Base-by-base conservation (phyloP, 2,113 vertebrate genomes). In the Macroglossus sobrinus region DNA sequence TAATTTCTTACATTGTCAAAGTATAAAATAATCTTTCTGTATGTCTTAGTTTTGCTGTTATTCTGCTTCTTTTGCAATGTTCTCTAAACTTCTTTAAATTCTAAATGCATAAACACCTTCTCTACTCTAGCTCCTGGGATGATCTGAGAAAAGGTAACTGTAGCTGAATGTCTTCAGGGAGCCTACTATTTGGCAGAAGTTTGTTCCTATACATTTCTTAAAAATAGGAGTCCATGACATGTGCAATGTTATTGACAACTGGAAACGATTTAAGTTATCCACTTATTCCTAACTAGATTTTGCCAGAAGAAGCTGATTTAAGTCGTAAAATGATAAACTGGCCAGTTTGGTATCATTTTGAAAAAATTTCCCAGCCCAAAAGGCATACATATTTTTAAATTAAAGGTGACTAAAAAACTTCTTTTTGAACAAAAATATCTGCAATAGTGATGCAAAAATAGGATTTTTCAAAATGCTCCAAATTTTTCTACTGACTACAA, bases 1-100 rank as follows among this genome's bases (percentile, higher is more conserved):
- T 89, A 53, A 68, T 79, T 93, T 90, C 43, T 71, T 33, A 71
- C 14, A 59, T 24, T 84, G n/a, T 50, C 30, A 69, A 90, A 57
- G 11, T 59, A 88, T 57, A 75, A 75, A 80, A 40, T 30, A 19
- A 95, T 76, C 72, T 88, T 81, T 87, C 38, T 66, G 21, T 28
- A 28, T n/a, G 33, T 57, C 45, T 63, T 45, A 5, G 45, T 53
- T 61, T 89, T 55, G 82, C 68, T 68, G 66, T 66, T 79, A 28
- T 72, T 84, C 57, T 35, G 8, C 75, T 94, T 50, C 63, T 18
- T 59, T 40, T 78, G 57, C 80, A 63, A 82, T 43, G 13, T 40
- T 94, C 59, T 90, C 45, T 74, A 93, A 80, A 87, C 33, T 69
- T 69, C 43, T 95, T 92, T 93, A 71, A 68, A 59, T 80, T 93